Conservation (phyloP, 2,797 vertebrate species). For the Anableps anableps region DNA sequence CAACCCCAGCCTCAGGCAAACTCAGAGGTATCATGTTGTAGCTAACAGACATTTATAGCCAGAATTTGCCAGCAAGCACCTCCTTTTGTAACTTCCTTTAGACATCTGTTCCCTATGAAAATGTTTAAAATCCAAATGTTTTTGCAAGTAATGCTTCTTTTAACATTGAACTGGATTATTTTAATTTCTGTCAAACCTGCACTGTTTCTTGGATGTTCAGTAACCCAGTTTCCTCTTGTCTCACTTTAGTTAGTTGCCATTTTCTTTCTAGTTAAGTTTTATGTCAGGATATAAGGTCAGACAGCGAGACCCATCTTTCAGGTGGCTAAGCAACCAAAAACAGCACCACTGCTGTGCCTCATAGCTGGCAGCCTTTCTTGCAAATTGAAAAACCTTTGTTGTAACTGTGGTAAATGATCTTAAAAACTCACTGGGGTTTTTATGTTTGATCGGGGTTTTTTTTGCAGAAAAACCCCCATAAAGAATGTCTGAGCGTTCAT, state of each 20-base stretch:
- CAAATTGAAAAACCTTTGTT: not conserved
- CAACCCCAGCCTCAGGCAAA: conserved; percentile 12
- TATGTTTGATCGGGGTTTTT: too few species aligned
- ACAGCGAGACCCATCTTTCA: not conserved
- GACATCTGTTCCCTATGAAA: not conserved
- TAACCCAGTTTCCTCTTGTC: not conserved
- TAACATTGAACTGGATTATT: not conserved
- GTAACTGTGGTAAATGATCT: not conserved
- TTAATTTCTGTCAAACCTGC: not conserved
- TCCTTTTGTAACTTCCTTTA: not conserved
- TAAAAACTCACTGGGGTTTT: not conserved
- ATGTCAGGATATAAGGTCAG: not conserved
- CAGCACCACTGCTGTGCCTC: not conserved
- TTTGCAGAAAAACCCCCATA: not conserved
- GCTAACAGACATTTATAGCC: conserved; percentile 1
- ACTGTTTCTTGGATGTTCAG: not conserved
- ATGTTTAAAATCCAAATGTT: not conserved
- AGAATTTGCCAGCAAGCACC: conserved; percentile 17
- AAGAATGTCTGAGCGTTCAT: too few species aligned
- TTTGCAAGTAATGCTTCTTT: not conserved
- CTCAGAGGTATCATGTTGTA: conserved; percentile 6
- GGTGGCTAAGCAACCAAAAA: not conserved
- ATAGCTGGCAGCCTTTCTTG: not conserved
- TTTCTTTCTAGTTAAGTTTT: not conserved
- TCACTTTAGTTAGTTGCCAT: not conserved